Evolutionary conservation across 92 coral and sea anemone genomes (phyloP).

Genomic region (Siderastrea siderea): DNA sequence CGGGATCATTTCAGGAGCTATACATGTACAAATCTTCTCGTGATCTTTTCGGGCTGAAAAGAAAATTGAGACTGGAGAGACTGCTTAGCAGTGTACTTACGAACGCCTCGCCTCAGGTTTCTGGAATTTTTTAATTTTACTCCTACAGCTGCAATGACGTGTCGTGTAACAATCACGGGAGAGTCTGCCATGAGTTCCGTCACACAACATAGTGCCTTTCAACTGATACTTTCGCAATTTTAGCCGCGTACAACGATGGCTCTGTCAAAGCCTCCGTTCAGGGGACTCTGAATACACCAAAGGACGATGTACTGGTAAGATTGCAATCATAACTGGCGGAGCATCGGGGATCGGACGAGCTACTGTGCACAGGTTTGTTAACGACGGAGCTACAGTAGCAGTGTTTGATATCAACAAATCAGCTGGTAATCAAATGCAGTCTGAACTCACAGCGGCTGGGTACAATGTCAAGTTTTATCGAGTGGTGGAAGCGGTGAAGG

Average conservation of each 20-base stretch:
- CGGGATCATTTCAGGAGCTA: no score
- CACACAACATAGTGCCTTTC: no score
- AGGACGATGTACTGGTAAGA: conserved; percentile 61
- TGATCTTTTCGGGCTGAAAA: no score
- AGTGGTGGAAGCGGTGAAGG: conserved; percentile 72
- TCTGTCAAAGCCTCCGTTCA: conserved; percentile 32
- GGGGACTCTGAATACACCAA: conserved; percentile 64
- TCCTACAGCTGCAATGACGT: no score
- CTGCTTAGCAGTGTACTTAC: no score
- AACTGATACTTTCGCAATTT: no score
- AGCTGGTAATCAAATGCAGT: conserved; percentile 58
- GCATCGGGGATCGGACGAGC: conserved; percentile 82
- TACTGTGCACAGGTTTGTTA: conserved; percentile 72
- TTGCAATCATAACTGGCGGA: conserved; percentile 78
- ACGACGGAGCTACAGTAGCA: conserved; percentile 76
- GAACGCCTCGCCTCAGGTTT: no score
- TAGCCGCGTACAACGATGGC: background rate
- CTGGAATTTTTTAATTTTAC: no score
- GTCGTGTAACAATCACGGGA: no score
- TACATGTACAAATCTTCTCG: no score
- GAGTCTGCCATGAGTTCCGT: no score
- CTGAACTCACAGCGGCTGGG: conserved; percentile 51
- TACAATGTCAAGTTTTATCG: conserved; percentile 47
- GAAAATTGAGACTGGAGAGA: no score
- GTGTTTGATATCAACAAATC: conserved; percentile 75